Evolutionary conservation across 2,113 vertebrate genomes (phyloP).

Genomic region (Trematocara macrostoma): DNA sequence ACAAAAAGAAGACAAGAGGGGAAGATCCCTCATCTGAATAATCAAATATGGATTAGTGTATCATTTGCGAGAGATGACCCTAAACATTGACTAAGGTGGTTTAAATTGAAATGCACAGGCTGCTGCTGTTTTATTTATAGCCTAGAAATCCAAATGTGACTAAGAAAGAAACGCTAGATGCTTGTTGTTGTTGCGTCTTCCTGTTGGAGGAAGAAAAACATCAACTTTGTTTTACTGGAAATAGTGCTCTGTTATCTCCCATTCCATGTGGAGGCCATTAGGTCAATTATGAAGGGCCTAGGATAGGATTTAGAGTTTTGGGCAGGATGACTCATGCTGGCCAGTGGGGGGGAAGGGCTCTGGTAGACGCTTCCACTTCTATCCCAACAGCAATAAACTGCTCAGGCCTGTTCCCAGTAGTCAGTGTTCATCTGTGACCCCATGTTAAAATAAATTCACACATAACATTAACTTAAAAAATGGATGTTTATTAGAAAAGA

Average conservation of each 20-base stretch:
- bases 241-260: slow-evolving; percentile 66
- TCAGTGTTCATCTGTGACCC: not conserved
- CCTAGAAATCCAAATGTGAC: not conserved
- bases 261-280: slow-evolving; percentile 79
- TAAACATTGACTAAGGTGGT: not conserved
- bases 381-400: not conserved
- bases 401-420: not conserved
- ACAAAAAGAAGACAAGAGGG: slow-evolving; percentile 5
- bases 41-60: slow-evolving; percentile 60
- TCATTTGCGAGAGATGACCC: not conserved
- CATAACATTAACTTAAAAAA: not conserved
- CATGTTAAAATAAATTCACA: not conserved
- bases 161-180: not conserved
- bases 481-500: not conserved
- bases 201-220: slow-evolving; percentile 54
- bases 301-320: slow-evolving; percentile 33
- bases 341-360: slow-evolving; percentile 34
- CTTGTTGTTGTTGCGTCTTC: slow-evolving; percentile 52
- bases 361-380: slow-evolving; percentile 3
- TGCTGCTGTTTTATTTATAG: not conserved
- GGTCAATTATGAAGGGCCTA: slow-evolving; percentile 76
- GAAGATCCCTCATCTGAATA: slow-evolving; percentile 64
- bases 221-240: slow-evolving; percentile 72
- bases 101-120: not conserved
- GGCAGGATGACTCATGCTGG: slow-evolving; percentile 55